Evolutionary conservation across 35 echinoderm and acorn worm species (phyloP), one percentile per base, ranked within the genome.

Genomic region (Apostichopus parvimensis): DNA sequence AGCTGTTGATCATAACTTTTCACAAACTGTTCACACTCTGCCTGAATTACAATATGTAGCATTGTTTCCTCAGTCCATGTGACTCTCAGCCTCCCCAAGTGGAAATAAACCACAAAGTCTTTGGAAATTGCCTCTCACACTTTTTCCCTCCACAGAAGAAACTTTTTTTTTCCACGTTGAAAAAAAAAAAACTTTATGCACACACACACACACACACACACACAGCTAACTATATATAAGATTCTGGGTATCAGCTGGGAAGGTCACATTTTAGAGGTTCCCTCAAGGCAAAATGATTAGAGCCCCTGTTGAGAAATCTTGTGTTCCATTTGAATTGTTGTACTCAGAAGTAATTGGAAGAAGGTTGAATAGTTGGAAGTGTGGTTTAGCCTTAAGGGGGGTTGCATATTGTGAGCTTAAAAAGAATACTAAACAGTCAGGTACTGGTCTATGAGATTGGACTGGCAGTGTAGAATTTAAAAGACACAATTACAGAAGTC

Each of bases 321-420:
- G 54, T 84, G 81, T 57, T 84, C 81, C 56, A 21, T 59, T 57
- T 84, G 81, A 84, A 84, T 84, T 84, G 81, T 84, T 84, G 54
- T 84, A 84, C 54, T 84, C 54, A 84, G 57, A 58, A 12, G 28
- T 59, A 84, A 84, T 84, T 84, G 81, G 81, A 84, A 84, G 81
- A 84, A 84, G 81, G 54, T 84, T 84, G 54, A 84, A 58, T 58
- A 84, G 81, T 28, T 84, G 81, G 81, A 84, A 84, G 81, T 54
- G 81, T 84, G 81, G 81, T 84, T 84, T 84, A 58, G 81, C 81
- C 81, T 59, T n/a, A 84, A 84, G 81, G 81, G 81, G 81, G 81
- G 57, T 8, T 60, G 26, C 26, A 28, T 28, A 28, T 28, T 28
- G 26, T 28, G 26, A 1, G 26, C 26, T 28, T 28, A 28, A 28